phyloP scores from a whole-genome alignment of 2,888 invertebrate genomes.

The Lacanobia wlatinum region DNA sequence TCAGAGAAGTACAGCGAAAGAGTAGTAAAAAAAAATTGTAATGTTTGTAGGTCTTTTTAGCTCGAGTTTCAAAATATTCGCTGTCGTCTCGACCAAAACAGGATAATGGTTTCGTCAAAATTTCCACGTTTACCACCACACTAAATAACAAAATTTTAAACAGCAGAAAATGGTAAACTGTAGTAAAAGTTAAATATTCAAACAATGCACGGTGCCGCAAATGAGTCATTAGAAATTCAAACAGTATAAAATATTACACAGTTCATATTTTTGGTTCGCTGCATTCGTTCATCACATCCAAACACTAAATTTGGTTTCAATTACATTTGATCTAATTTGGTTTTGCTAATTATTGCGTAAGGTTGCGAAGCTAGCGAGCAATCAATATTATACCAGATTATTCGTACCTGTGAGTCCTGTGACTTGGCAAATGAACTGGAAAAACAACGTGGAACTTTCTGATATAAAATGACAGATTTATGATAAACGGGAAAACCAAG shows the following conservation, averaged over 20 bases:
- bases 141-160: conserved; percentile 5
- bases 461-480: not conserved
- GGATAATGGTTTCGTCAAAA: not conserved
- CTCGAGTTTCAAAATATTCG: too few species aligned
- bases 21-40: too few species aligned
- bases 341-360: not conserved
- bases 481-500: too few species aligned
- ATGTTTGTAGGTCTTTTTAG: too few species aligned
- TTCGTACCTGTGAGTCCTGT: not conserved
- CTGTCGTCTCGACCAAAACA: not conserved
- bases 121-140: not conserved
- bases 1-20: too few species aligned
- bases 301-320: conserved; percentile 2
- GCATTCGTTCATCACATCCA: conserved; percentile 2
- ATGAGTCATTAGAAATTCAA: conserved; percentile 39
- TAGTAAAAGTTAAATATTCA: conserved; percentile 26
- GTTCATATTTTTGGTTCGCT: conserved; percentile 10
- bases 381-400: conserved; percentile 7
- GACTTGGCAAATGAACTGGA: not conserved
- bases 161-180: conserved; percentile 7
- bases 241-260: conserved; percentile 1
- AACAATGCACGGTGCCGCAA: conserved; percentile 18
- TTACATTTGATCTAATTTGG: not conserved
- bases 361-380: not conserved
- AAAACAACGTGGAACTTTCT: not conserved